Base-by-base conservation (phyloP, 2,113 vertebrate genomes). In the Nansenia antarctica region DNA sequence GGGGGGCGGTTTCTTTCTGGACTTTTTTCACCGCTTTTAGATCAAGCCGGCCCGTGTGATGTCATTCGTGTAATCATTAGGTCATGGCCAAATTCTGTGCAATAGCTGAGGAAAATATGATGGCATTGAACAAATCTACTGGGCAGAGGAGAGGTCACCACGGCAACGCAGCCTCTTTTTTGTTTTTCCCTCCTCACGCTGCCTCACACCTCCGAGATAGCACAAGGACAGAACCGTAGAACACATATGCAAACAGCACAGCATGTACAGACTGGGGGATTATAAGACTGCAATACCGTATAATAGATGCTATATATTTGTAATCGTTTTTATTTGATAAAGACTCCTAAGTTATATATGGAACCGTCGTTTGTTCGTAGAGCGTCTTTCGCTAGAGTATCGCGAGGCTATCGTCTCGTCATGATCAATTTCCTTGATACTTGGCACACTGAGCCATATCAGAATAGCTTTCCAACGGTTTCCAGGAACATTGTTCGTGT, bases 301-400 rank as follows among this genome's bases (percentile, higher is more conserved):
- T 82, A 66, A 75, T 72, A 61, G 72, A 82, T 67, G 69, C 69
- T 88, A 67, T 84, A 67, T 78, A 77, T 84, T 77, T 77, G 81
- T 79, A 67, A 77, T 78, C 57, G 62, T 74, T 67, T 77, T 53
- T 79, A 72, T 70, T 61, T 66, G 31, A 73, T 67, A 24, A 71
- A 79, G 70, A 83, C 77, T 80, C 69, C 69, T 57, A 80, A 58
- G 54, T 78, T 78, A 70, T n/a, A 79, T 78, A 70, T n/a, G 57
- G n/a, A 49, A n/a, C n/a, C n/a, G n/a, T n/a, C n/a, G n/a, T n/a
- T n/a, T n/a, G n/a, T 14, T 22, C 20, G 11, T 6, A 49, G 45
- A 20, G 18, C 9, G 39, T 60, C 35, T 49, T 62, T 68, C 55
- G 49, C 9, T 54, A 35, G 32, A 32, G 27, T 12, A 49, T 59